Conservation (phyloP, 2,888 invertebrate genomes). For the Uropetala carovei region DNA sequence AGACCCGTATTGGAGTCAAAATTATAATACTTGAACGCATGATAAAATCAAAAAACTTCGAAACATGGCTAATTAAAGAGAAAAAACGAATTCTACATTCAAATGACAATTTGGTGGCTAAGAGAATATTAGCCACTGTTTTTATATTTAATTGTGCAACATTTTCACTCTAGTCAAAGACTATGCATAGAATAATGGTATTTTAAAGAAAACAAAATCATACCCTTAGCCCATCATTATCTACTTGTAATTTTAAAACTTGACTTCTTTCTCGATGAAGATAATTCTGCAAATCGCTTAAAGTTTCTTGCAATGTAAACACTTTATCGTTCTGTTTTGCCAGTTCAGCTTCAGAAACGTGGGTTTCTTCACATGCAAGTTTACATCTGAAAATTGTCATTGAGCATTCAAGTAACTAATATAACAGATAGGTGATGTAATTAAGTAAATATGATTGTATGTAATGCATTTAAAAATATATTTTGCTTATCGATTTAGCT, state of each 20-base stretch:
- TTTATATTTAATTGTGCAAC: background rate
- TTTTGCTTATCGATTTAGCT: too few species aligned
- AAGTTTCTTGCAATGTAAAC: constrained; percentile 25
- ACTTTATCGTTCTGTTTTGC: background rate
- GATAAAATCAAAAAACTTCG: too few species aligned
- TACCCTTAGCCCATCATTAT: constrained; percentile 31
- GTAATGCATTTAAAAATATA: too few species aligned
- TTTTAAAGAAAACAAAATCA: background rate
- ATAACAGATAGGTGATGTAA: background rate
- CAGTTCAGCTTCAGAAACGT: background rate
- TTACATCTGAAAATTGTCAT: background rate
- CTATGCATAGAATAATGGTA: too few species aligned
- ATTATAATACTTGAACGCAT: too few species aligned
- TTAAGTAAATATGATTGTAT: too few species aligned
- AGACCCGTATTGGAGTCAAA: too few species aligned
- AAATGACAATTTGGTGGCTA: background rate
- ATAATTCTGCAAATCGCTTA: constrained; percentile 25
- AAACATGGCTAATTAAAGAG: too few species aligned
- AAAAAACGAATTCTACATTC: too few species aligned
- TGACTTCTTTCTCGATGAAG: constrained; percentile 32
- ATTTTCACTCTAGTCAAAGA: background rate
- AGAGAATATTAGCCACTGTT: background rate
- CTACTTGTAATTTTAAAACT: constrained; percentile 4
- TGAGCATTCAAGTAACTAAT: background rate
- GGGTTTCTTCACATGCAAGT: background rate